Evolutionary conservation across 2,797 vertebrate genomes (phyloP).

Genomic region (Aplochiton taeniatus): DNA sequence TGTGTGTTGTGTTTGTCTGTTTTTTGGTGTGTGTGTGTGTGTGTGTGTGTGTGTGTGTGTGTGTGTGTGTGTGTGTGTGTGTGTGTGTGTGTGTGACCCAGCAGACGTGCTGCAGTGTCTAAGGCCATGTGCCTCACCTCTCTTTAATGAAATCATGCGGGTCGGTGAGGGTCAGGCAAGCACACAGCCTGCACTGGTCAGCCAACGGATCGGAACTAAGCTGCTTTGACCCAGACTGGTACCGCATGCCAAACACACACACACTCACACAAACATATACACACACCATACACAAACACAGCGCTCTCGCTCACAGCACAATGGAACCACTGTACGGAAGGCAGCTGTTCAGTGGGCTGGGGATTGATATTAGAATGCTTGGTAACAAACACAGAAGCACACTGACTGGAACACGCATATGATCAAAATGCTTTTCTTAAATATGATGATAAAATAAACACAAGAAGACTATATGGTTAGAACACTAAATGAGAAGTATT

Average conservation of each 20-base stretch:
- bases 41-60: slow-evolving; percentile 7
- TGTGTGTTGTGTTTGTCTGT: slow-evolving; percentile 4
- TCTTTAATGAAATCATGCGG: slow-evolving; percentile 78
- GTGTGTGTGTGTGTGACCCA: neutral
- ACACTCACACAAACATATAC: slow-evolving; percentile 40
- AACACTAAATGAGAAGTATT: too few relatives aligned
- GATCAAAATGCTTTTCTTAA: too few relatives aligned
- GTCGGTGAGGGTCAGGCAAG: slow-evolving; percentile 67
- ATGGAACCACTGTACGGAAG: slow-evolving; percentile 47
- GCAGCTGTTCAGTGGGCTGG: neutral
- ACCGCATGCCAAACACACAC: slow-evolving; percentile 64
- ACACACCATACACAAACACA: slow-evolving; percentile 25
- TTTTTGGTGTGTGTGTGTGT: slow-evolving; percentile 1
- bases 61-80: slow-evolving; percentile 19
- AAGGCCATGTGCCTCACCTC: slow-evolving; percentile 66
- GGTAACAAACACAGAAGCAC: slow-evolving; percentile 16
- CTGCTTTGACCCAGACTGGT: slow-evolving; percentile 78
- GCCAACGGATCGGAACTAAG: slow-evolving; percentile 79
- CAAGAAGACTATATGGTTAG: too few relatives aligned
- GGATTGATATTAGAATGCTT: neutral
- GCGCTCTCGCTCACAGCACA: slow-evolving; percentile 46
- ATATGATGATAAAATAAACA: too few relatives aligned
- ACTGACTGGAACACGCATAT: slow-evolving; percentile 21
- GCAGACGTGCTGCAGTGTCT: slow-evolving; percentile 3
- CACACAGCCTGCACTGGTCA: slow-evolving; percentile 69